Evolutionary conservation across 2,113 vertebrate species (phyloP).

Genomic region (Corythornis cristatus): DNA sequence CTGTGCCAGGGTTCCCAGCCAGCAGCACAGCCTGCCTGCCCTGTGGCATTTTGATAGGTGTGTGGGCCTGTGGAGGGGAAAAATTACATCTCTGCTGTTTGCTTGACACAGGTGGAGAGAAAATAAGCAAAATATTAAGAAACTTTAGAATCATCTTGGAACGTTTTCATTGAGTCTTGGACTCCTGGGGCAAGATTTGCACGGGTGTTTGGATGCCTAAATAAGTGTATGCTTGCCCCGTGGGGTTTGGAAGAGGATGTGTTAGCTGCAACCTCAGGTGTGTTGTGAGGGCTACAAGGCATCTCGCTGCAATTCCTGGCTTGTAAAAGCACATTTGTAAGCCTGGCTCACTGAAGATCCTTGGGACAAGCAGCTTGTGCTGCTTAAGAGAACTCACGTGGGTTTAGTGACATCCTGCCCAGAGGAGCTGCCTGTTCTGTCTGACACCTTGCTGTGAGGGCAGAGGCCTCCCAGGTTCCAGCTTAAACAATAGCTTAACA

Average conservation of each 20-base stretch:
- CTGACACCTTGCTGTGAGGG: rapidly evolving
- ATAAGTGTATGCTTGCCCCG: neutral
- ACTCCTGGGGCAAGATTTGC: neutral
- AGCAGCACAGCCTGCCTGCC: neutral
- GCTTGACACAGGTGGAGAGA: neutral
- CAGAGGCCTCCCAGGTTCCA: neutral
- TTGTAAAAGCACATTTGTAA: neutral
- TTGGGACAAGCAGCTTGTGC: neutral
- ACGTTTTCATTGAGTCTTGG: neutral
- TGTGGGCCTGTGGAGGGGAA: neutral
- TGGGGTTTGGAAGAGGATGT: neutral
- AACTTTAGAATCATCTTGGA: neutral
- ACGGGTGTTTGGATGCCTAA: neutral
- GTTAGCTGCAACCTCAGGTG: neutral
- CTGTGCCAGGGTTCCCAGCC: rapidly evolving
- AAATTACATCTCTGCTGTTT: rapidly evolving
- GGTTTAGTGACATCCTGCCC: neutral
- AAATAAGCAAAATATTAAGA: neutral
- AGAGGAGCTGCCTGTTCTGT: neutral
- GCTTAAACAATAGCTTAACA: no score
- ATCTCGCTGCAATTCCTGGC: neutral
- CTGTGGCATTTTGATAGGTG: neutral
- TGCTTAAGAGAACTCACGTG: neutral
- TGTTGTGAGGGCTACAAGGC: neutral
- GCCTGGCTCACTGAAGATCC: neutral